Conservation (phyloP, 1,140 invertebrate genomes). For the Aleiodes sp. region DNA sequence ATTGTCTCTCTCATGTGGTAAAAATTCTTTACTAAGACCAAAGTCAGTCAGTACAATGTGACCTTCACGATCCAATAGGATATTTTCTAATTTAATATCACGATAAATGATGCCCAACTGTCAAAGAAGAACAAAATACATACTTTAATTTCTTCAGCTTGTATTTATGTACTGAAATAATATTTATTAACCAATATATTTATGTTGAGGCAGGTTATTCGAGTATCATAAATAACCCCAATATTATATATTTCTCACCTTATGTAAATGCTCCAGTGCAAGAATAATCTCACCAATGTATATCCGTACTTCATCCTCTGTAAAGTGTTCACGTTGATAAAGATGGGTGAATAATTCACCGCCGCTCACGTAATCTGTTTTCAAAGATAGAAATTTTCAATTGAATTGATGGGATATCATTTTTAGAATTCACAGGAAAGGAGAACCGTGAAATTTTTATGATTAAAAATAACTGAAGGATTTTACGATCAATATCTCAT, state of each 20-base stretch:
- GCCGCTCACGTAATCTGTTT: slow-evolving; percentile 89
- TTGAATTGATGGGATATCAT: neutral
- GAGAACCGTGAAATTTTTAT: neutral
- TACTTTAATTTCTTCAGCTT: neutral
- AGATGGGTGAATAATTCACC: slow-evolving; percentile 94
- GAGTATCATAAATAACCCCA: neutral
- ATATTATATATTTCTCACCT: slow-evolving; percentile 65
- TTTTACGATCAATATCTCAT: too few relatives aligned
- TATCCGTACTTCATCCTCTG: slow-evolving; percentile 83
- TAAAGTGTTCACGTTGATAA: slow-evolving; percentile 87
- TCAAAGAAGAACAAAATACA: slow-evolving; percentile 53
- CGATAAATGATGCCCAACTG: slow-evolving; percentile 95
- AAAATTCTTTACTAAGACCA: slow-evolving; percentile 89
- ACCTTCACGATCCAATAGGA: slow-evolving; percentile 85
- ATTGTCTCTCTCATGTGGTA: slow-evolving; percentile 70
- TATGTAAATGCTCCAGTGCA: slow-evolving; percentile 90
- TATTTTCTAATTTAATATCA: slow-evolving; percentile 95
- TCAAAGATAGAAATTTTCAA: slow-evolving; percentile 39
- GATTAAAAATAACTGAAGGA: too few relatives aligned
- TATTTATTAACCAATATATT: too few relatives aligned
- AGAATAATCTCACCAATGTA: slow-evolving; percentile 93
- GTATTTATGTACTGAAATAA: too few relatives aligned
- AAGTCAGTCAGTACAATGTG: slow-evolving; percentile 94
- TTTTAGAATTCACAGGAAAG: neutral
- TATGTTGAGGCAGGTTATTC: neutral